phyloP scores from a whole-genome alignment of 2,797 vertebrate species.

The Cheirogaleus major region DNA sequence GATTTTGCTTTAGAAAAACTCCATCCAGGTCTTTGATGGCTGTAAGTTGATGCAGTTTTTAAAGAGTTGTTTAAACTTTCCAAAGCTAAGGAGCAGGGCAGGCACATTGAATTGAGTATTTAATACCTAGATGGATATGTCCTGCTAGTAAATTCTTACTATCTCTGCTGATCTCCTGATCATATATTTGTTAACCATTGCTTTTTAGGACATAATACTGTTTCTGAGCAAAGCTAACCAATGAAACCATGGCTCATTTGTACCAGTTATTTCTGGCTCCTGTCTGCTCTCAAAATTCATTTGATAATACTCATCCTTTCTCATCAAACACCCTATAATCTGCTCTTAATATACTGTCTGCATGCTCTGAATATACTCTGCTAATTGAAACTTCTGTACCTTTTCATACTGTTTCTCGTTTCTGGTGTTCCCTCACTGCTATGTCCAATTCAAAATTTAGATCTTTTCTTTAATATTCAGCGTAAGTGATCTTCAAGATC shows the following conservation, averaged over 20 bases:
- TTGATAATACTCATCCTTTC: not conserved
- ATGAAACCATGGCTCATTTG: not conserved
- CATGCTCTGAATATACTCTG: not conserved
- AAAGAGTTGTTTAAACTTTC: not conserved
- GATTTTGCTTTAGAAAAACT: not conserved
- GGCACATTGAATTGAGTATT: not conserved
- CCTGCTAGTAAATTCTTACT: not conserved
- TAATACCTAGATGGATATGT: not conserved
- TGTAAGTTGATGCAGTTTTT: not conserved
- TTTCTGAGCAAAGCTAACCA: not conserved
- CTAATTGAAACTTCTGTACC: not conserved
- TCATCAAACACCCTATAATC: not conserved
- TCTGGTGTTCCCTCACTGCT: not conserved
- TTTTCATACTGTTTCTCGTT: not conserved
- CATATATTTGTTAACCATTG: not conserved
- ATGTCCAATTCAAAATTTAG: not conserved
- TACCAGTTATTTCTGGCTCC: not conserved
- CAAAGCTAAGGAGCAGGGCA: not conserved
- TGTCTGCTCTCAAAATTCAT: not conserved
- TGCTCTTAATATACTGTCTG: not conserved
- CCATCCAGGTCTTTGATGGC: not conserved
- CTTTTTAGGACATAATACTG: not conserved
- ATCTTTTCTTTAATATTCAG: not conserved
- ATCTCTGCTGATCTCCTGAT: not conserved
- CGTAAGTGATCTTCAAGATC: no score